Percentiles rank a stretch among this genome's conserved stretches.
phyloP scores from a whole-genome alignment of 2,113 vertebrate genomes.

The Catagonus wagneri region DNA sequence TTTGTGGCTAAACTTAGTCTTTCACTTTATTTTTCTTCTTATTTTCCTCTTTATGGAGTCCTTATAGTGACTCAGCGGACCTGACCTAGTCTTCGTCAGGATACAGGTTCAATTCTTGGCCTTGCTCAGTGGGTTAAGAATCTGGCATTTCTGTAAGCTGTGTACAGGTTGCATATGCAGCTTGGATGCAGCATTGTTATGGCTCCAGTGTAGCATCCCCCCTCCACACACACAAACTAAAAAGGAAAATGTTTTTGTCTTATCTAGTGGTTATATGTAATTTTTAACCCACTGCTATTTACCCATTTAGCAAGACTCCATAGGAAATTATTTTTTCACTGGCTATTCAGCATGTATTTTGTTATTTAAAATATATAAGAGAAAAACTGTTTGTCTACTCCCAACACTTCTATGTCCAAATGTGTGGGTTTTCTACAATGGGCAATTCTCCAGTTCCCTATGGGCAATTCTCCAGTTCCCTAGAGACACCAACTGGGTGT shows the following conservation, averaged over 20 bases:
- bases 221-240: too few relatives aligned
- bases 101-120: too few relatives aligned
- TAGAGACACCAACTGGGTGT: background rate
- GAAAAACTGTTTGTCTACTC: background rate
- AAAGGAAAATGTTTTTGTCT: background rate
- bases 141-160: too few relatives aligned
- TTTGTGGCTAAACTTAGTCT: background rate
- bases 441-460: background rate
- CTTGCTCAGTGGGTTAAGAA: too few relatives aligned
- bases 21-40: background rate
- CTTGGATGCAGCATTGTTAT: too few relatives aligned
- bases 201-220: too few relatives aligned
- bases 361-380: conserved; percentile 38
- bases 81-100: too few relatives aligned
- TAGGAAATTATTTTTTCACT: background rate
- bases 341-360: background rate
- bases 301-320: conserved; percentile 11
- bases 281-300: background rate
- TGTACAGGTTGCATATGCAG: too few relatives aligned
- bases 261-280: background rate
- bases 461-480: background rate
- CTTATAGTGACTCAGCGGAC: too few relatives aligned
- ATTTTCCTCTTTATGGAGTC: background rate
- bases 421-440: background rate
- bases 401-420: background rate